A percentile compares a stretch with the other conserved stretches of the same genome.
These are phyloP conservation scores for Parnassius mnemosyne DNA, from an alignment of 2,888 invertebrate species.

Conservation along the genomic window DNA sequence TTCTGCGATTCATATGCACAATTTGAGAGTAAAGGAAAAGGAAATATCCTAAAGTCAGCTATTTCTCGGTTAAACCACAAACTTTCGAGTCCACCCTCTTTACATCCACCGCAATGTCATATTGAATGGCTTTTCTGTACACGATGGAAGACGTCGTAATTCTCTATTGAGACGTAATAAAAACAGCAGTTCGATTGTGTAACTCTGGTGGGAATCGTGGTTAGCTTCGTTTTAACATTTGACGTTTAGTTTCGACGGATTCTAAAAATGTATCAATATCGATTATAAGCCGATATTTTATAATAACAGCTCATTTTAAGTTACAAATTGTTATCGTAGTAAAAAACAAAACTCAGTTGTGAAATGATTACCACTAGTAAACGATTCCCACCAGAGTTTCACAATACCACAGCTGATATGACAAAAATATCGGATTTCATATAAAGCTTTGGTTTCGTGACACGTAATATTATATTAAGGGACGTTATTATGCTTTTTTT, in stretches of 20 bases:
- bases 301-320: too few species aligned
- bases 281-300: too few species aligned
- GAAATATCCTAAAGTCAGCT: slow-evolving; percentile 27
- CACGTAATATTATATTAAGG: slow-evolving; percentile 77
- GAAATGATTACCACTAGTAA: too few species aligned
- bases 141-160: slow-evolving; percentile 48
- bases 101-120: slow-evolving; percentile 46
- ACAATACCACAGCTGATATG: slow-evolving; percentile 50
- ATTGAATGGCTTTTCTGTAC: slow-evolving; percentile 59
- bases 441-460: slow-evolving; percentile 78
- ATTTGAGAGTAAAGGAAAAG: not conserved
- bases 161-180: slow-evolving; percentile 73
- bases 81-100: slow-evolving; percentile 45
- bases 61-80: slow-evolving; percentile 33
- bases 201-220: too few species aligned
- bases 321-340: too few species aligned
- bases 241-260: too few species aligned
- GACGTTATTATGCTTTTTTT: slow-evolving; percentile 70
- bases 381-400: too few species aligned
- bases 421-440: slow-evolving; percentile 81
- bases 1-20: too few species aligned
- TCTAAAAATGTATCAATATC: too few species aligned
- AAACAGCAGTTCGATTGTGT: slow-evolving; percentile 45
- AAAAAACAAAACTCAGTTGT: too few species aligned
- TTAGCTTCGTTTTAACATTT: too few species aligned